A percentile compares a stretch with the other conserved stretches of the same genome.
Conservation (phyloP, 2,888 invertebrate species). For the Drosophila tanythrix region DNA sequence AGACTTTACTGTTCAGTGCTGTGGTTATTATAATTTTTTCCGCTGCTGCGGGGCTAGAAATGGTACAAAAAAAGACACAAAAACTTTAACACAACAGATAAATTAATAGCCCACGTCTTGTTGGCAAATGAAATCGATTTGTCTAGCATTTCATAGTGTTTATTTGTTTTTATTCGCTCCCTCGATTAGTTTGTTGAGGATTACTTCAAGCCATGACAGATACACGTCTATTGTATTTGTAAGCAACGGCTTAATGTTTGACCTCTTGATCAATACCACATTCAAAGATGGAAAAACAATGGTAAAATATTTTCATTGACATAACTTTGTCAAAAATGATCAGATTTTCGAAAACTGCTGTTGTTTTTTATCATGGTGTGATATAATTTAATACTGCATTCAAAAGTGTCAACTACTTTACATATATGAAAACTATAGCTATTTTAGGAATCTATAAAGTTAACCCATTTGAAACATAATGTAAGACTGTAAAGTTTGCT, state of each 20-base stretch:
- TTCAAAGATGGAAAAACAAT: neutral
- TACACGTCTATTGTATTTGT: slow-evolving; percentile 1
- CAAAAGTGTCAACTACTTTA: neutral
- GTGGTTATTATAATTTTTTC: neutral
- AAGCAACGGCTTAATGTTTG: neutral
- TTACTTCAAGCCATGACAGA: slow-evolving; percentile 43
- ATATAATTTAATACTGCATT: neutral
- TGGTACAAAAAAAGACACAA: slow-evolving; percentile 39
- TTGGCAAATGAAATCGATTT: slow-evolving; percentile 75
- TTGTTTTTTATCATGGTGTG: rapidly evolving
- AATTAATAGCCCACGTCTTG: slow-evolving; percentile 73
- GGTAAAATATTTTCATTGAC: neutral
- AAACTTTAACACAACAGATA: slow-evolving; percentile 50
- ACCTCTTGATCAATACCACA: neutral
- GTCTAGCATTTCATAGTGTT: slow-evolving; percentile 59
- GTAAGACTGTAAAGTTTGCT: neutral
- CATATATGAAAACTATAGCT: neutral
- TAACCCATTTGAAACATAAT: neutral
- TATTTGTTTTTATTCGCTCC: slow-evolving; percentile 7
- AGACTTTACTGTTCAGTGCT: slow-evolving; percentile 39
- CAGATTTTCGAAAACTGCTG: neutral
- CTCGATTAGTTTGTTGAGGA: slow-evolving; percentile 29
- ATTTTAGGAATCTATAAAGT: neutral
- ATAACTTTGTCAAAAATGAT: neutral
- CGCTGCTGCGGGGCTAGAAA: neutral